Evolutionary conservation across 1,140 invertebrate genomes (phyloP), one percentile per base, ranked within the genome.

Genomic region (Zelostemma sp.): DNA sequence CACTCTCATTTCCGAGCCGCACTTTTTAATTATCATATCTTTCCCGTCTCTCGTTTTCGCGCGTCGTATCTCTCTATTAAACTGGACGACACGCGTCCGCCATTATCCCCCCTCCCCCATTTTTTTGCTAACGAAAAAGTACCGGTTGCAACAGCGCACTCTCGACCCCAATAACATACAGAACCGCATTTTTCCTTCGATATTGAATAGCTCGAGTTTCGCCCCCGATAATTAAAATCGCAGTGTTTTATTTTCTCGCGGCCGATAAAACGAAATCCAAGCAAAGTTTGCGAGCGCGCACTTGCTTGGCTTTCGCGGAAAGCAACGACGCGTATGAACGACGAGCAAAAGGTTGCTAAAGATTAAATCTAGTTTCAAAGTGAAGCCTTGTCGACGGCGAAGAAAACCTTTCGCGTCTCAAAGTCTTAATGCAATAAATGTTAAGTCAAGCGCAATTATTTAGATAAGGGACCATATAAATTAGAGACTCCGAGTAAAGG

Each of bases 401-500:
- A 5, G 46, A 48, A 50, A 50, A 50, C 33, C 48, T 50, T 50
- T 25, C 28, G 16, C 48, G 31, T 12, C 48, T 35, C 28, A n/a
- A 9, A 38, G 15, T 35, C 48, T 50, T 63, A 67, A 51, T 63
- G 55, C 50, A 61, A 47, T 63, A 72, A 59, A 67, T 60, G 68
- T 56, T 58, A 72, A 51, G 68, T 57, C 59, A 64, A 53, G 51
- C 54, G 41, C 59, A 71, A 71, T 71, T 71, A 71, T 66, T 71
- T 63, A 66, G 68, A 71, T 71, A 71, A 71, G 61, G 63, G 63
- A 59, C 66, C 60, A 58, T 71, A 71, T 66, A 71, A 71, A 71
- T 66, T 66, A 71, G 59, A 35, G 59, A 54, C 57, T 62, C 58
- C 61, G 61, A 60, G 63, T 60, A 54, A 67, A 72, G 50, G 63